phyloP scores from a whole-genome alignment of 2,888 invertebrate species.

The Marasmarcha lunaedactyla region DNA sequence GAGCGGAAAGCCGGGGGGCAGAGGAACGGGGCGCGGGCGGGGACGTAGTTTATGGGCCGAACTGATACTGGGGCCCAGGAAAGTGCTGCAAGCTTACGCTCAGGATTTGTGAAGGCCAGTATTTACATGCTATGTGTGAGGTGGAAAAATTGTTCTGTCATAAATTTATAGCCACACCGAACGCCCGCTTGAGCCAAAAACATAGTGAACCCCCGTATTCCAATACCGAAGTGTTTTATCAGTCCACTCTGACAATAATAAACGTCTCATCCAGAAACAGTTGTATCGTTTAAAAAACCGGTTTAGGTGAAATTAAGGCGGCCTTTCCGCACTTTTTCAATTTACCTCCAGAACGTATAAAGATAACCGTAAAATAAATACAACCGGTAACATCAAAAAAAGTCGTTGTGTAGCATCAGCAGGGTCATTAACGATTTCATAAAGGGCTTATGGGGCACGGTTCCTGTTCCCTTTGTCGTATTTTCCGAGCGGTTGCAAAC shows the following conservation, averaged over 20 bases:
- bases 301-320: background rate
- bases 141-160: constrained; percentile 1
- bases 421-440: constrained; percentile 60
- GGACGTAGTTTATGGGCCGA: constrained; percentile 60
- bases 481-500: constrained; percentile 48
- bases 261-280: background rate
- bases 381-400: constrained; percentile 37
- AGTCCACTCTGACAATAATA: background rate
- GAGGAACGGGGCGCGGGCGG: constrained; percentile 18
- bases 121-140: constrained; percentile 40
- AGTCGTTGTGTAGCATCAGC: constrained; percentile 39
- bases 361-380: constrained; percentile 10
- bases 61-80: constrained; percentile 60
- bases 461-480: constrained; percentile 49
- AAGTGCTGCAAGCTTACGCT: constrained; percentile 58
- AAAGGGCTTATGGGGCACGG: constrained; percentile 53
- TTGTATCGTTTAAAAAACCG: background rate
- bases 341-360: background rate
- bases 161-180: constrained; percentile 1
- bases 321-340: too few species aligned
- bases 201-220: background rate
- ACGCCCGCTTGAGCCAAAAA: background rate
- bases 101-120: constrained; percentile 55
- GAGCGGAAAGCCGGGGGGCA: constrained; percentile 36
- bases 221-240: background rate